Base-by-base conservation (phyloP, 2,888 invertebrate genomes). In the Nomada flava region DNA sequence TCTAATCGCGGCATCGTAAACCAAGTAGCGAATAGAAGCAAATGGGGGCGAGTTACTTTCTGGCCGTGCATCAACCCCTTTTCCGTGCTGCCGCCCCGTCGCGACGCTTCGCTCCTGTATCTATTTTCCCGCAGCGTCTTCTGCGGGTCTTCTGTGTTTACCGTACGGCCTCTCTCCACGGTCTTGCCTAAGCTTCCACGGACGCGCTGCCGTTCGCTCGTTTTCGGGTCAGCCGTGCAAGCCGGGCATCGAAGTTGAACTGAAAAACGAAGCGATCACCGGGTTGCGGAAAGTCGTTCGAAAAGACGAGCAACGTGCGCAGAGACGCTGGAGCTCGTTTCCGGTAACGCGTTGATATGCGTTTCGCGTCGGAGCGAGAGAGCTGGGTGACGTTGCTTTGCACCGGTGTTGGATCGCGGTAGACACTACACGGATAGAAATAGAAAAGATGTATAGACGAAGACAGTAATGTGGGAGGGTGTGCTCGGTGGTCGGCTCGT, bases 91-190 rank as follows among this genome's bases (percentile, higher is more conserved):
- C n/a, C 18, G 0, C 3, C 20, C 64, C 36, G 36, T 15, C 47
- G 15, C 15, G 47, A 11, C 47, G 47, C n/a, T 5, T 2, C 4
- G 26, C 23, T 36, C 18, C 50, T 55, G 15, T 36, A 26, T 69
- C 26, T 67, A 70, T 70, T 82, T 77, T 82, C 69, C 70, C 36
- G 57, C 74, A 53, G 10, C 76, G 85, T 90, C 90, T 91, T 80
- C 67, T 91, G 88, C 90, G 86, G 90, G 92, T 92, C 92, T 92
- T 93, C 92, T 83, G 89, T 83, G 87, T 89, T 86, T 76, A 88
- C 92, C 89, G 91, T 93, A 92, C 84, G 92, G 92, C 89, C 92
- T 93, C 92, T 20, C 57, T 59, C 36, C 36, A 36, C 53, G 55
- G 42, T 13, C 36, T 65, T 63, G 26, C 36, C 74, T 81, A 85